These are phyloP conservation scores for Omphaloscelis lunosa DNA, from an alignment of 2,888 invertebrate species.

Conservation along the genomic window DNA sequence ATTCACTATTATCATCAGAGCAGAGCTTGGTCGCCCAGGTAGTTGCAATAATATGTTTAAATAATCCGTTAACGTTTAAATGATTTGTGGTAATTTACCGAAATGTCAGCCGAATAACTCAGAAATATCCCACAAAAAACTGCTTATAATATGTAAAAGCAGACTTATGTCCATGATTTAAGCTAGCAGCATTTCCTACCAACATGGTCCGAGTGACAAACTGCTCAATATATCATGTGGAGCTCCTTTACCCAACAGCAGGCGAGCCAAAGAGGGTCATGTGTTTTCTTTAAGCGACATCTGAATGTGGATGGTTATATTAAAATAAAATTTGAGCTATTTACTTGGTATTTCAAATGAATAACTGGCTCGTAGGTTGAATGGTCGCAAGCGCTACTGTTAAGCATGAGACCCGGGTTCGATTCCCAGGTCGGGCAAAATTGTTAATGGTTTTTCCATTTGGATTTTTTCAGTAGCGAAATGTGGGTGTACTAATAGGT, in stretches of 20 bases:
- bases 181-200: slow-evolving; percentile 33
- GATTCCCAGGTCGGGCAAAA: no score
- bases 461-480: no score
- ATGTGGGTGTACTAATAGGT: no score
- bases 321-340: background rate
- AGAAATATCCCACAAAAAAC: slow-evolving; percentile 17
- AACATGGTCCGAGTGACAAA: slow-evolving; percentile 51
- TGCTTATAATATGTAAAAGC: slow-evolving; percentile 29
- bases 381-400: no score
- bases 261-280: slow-evolving; percentile 40
- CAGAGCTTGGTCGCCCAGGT: no score
- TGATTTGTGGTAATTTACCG: background rate
- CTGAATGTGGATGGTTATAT: slow-evolving; percentile 5
- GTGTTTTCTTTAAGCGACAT: slow-evolving; percentile 42
- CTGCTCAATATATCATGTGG: slow-evolving; percentile 45
- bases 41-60: no score
- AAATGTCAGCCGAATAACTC: background rate
- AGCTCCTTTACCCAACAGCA: slow-evolving; percentile 28
- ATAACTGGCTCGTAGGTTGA: background rate
- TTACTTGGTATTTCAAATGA: background rate
- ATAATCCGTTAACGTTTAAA: no score
- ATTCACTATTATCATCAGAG: no score
- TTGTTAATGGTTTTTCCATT: no score
- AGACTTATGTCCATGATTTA: slow-evolving; percentile 41
- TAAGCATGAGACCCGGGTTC: no score